Conservation (phyloP, 2,797 vertebrate genomes). For the Amblyraja radiata region DNA sequence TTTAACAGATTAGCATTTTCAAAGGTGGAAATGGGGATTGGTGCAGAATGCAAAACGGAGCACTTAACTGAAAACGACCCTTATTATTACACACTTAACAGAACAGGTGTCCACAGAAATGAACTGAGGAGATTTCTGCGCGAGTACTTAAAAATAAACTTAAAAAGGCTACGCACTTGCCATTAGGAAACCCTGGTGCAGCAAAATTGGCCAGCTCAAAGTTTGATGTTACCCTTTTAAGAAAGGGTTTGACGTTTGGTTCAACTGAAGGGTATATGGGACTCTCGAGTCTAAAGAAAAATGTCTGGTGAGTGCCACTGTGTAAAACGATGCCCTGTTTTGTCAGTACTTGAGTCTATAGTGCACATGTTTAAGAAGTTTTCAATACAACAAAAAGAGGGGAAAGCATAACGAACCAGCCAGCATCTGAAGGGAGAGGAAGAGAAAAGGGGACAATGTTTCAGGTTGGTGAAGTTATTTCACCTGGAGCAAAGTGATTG, state of each 20-base stretch:
- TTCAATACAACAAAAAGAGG: not conserved
- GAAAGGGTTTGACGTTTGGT: not conserved
- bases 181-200: not conserved
- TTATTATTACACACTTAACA: conserved; percentile 34
- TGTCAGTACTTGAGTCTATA: conserved; percentile 26
- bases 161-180: not conserved
- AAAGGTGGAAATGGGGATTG: conserved; percentile 34
- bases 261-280: conserved; percentile 17
- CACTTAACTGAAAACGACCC: conserved; percentile 31
- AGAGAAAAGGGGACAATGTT: not conserved
- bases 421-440: not conserved
- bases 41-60: conserved; percentile 24
- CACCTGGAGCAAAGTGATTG: not conserved
- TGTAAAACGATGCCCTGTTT: conserved; percentile 31
- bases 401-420: not conserved
- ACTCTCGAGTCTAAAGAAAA: not conserved
- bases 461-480: not conserved
- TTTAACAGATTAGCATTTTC: not conserved
- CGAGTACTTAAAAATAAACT: not conserved
- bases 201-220: not conserved
- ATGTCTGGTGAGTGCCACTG: conserved; percentile 1
- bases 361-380: not conserved
- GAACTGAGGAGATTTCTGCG: not conserved
- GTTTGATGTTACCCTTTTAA: conserved; percentile 22
- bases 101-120: conserved; percentile 33